Evolutionary conservation across 2,888 invertebrate species (phyloP).

Genomic region (Gryllus longicercus): DNA sequence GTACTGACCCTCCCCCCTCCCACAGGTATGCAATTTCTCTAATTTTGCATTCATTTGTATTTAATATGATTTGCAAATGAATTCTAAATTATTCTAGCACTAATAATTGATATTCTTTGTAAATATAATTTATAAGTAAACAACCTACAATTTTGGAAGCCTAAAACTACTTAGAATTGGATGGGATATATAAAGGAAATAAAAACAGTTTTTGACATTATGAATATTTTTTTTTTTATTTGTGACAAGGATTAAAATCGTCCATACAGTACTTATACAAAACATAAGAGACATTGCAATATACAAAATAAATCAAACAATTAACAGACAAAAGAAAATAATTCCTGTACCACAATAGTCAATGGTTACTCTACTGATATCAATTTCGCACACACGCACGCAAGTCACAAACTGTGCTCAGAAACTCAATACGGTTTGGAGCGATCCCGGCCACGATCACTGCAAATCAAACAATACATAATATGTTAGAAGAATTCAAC

Average conservation of each 20-base stretch:
- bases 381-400: conserved; percentile 17
- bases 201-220: background rate
- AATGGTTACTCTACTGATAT: background rate
- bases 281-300: background rate
- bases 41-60: too few species aligned
- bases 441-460: conserved; percentile 41
- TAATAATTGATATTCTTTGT: too few species aligned
- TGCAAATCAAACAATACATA: conserved; percentile 36
- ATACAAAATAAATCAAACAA: conserved; percentile 11
- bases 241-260: conserved; percentile 9
- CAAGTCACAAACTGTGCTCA: conserved; percentile 18
- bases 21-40: too few species aligned
- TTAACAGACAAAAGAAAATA: conserved; percentile 2
- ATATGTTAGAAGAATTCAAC: conserved; percentile 22
- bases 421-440: conserved; percentile 41
- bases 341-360: background rate
- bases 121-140: too few species aligned
- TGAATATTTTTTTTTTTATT: background rate
- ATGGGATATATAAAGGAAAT: background rate
- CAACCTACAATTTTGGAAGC: too few species aligned
- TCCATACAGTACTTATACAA: conserved; percentile 7
- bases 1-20: too few species aligned
- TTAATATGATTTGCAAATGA: too few species aligned
- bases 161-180: background rate
- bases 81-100: too few species aligned